Base-by-base conservation (phyloP, 2,888 invertebrate genomes). In the Eurytoma californica region DNA sequence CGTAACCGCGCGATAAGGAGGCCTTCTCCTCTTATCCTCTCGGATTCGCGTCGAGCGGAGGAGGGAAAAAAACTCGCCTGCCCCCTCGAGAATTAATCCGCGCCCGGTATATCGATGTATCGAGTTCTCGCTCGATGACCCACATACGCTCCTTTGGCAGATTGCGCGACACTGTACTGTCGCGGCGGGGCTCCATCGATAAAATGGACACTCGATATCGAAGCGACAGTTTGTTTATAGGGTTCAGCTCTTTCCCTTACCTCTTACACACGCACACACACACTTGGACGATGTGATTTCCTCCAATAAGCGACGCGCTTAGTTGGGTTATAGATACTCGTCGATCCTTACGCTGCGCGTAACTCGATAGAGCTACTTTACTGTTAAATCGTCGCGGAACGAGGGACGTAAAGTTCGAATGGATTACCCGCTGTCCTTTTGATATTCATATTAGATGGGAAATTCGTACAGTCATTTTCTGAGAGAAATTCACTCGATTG, bases 51-150 rank as follows among this genome's bases (percentile, higher is more conserved):
- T 20, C 16, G 24, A 24, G 24, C 24, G 24, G 2, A 24, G 24
- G 24, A 24, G 24, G 47, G 20, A 14, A 47, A 53, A 9, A 9
- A 5, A 13, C 53, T 53, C n/a, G n/a, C 24, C 14, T 55, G 13
- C 18, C 28, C 20, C 63, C 53, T 49, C 39, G 55, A 63, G 30
- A 72, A 72, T 72, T 72, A 63, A 72, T 72, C 30, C 61, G 51
- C 51, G 20, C 16, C 1, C n/a, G 28, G 24, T 24, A 60, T 70
- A 70, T 70, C 70, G 20, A 58, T 70, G 51, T 72, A 72, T 72
- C 63, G 72, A 63, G 63, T 72, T 72, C 63, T 63, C 63, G 63
- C 51, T 49, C 47, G 72, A 72, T 72, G 72, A 28, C 70, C 58
- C 60, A 70, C 18, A 24, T 61, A 61, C 16, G 47, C 28, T 7